Evolutionary conservation across 2,113 vertebrate genomes (phyloP), one percentile per base, ranked within the genome.

Genomic region (Dipodomys spectabilis): DNA sequence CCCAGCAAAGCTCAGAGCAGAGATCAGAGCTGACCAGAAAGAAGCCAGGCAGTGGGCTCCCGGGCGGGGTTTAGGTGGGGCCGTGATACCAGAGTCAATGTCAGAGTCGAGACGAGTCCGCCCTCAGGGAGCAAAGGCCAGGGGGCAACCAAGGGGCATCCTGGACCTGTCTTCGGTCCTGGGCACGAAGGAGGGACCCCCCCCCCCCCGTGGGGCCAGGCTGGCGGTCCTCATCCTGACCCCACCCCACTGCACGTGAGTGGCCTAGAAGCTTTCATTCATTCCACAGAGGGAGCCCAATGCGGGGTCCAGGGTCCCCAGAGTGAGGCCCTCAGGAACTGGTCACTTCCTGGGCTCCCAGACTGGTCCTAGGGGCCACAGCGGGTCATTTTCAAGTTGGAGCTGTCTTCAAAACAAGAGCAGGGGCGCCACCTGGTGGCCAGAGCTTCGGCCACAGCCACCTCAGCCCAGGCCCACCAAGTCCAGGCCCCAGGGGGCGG

Each of bases 371-470:
- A 1, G 5, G 13, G 10, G 28, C 65, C 22, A 16, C 89, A 39
- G 28, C 22, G 6, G 0, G 3, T 2, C 6, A 27, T 8, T 3
- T 7, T 32, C 28, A 19, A 30, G 5, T 4, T 1, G 4, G 64
- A 64, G 45, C 81, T 77, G 2, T 57, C 15, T 20, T 44, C 30
- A 82, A 75, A 86, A 44, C 49, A 9, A 69, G 92, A 22, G 19
- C 44, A 0, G 5, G 72, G 44, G 74, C 12, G 95, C 97, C 97
- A 94, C 94, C 97, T 97, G 92, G 95, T 94, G 97, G 92, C n/a
- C 6, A 45, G 32, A 89, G 13, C n/a, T 23, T 5, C 0, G 5
- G 65, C 91, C 1, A 0, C 0, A 18, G 45, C n/a, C 16, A 0
- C 23, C 5, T 39, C 19, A 0, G 78, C 32, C 28, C 3, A 11